Evolutionary conservation across 2,113 vertebrate species (phyloP).

Genomic region (Bothrops jararaca): DNA sequence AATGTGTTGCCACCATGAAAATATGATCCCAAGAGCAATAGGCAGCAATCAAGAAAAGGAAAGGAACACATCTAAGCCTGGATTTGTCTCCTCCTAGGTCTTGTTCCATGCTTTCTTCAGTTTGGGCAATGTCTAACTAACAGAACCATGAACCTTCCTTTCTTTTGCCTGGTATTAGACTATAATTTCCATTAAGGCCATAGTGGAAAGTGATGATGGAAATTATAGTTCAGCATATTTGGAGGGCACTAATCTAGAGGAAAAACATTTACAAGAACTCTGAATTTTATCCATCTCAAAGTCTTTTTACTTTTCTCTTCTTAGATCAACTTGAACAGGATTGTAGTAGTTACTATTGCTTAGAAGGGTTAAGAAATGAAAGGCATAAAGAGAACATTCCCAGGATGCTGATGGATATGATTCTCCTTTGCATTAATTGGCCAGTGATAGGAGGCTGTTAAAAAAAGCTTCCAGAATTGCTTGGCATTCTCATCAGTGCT

Average conservation of each 20-base stretch:
- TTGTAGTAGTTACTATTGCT: neutral
- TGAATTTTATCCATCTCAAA: neutral
- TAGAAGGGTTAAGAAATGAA: neutral
- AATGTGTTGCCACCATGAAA: neutral
- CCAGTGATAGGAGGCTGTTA: neutral
- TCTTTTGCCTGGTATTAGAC: neutral
- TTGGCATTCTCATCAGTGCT: neutral
- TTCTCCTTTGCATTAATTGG: fast-evolving
- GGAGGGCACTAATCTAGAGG: neutral
- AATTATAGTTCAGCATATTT: neutral
- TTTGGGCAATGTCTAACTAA: neutral
- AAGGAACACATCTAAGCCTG: neutral
- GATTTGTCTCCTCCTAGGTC: neutral
- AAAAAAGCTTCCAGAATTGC: neutral
- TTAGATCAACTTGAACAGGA: neutral
- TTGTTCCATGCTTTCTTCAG: neutral
- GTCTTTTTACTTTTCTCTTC: neutral
- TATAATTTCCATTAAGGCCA: neutral
- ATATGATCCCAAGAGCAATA: neutral
- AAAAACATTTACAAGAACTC: neutral
- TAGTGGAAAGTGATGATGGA: neutral
- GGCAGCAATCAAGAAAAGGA: neutral
- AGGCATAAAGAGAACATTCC: neutral
- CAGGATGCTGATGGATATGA: neutral
- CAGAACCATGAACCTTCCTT: neutral